Percentiles rank a stretch among this genome's conserved stretches.
Conservation (phyloP, 64 coral and sea anemone species). For the Trachythela sp. region DNA sequence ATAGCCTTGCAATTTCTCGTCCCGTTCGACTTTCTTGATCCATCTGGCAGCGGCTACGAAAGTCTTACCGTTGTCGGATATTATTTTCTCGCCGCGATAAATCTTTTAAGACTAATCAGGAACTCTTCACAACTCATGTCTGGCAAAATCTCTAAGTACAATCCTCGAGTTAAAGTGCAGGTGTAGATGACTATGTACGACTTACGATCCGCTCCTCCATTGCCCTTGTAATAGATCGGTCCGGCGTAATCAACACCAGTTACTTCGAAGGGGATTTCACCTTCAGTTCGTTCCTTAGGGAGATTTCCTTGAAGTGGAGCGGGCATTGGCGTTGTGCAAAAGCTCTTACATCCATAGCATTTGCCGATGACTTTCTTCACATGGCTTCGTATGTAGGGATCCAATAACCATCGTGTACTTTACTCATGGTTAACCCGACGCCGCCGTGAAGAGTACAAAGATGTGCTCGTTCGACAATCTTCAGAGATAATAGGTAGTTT, state of each 20-base stretch:
- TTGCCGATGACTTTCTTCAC: not conserved
- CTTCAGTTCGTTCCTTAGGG: constrained; percentile 9
- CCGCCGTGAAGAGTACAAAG: constrained; percentile 41
- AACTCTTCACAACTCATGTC: constrained; percentile 24
- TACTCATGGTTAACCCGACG: constrained; percentile 45
- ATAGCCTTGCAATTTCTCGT: constrained; percentile 10
- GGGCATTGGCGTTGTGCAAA: not conserved
- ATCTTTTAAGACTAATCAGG: not conserved
- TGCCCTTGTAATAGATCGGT: not conserved
- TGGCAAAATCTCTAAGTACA: not conserved
- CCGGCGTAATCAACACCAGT: constrained; percentile 9
- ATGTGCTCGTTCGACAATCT: constrained; percentile 41
- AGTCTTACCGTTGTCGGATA: not conserved
- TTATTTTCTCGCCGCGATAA: not conserved
- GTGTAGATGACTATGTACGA: not conserved
- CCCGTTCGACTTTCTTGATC: constrained; percentile 9
- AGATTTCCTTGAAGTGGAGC: not conserved
- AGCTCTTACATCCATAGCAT: not conserved
- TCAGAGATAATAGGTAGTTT: not conserved
- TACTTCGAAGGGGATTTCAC: not conserved
- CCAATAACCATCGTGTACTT: constrained; percentile 16
- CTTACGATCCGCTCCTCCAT: not conserved
- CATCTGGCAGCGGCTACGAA: constrained; percentile 20
- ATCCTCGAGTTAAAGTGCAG: not conserved
- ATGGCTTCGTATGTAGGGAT: constrained; percentile 4